Evolutionary conservation across 2,113 vertebrate genomes (phyloP).

Genomic region (Danio rerio): DNA sequence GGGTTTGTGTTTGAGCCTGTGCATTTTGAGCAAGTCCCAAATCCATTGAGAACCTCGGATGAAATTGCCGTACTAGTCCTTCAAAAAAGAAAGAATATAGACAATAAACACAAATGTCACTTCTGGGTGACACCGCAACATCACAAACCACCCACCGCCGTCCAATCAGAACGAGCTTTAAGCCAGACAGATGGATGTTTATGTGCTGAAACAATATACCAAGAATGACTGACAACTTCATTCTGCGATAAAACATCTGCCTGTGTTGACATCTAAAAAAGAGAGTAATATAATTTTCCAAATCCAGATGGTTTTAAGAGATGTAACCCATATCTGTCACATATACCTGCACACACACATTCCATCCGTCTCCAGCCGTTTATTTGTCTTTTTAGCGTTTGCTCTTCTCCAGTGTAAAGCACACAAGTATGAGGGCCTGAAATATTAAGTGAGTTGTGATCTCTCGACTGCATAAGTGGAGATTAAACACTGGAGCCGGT

Average conservation of each 20-base stretch:
- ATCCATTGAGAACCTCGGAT: conserved; percentile 50
- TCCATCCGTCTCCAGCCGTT: neutral
- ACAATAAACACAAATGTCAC: conserved; percentile 48
- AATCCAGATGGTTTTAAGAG: conserved; percentile 59
- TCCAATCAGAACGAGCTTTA: conserved; percentile 50
- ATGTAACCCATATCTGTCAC: conserved; percentile 25
- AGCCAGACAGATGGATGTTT: conserved; percentile 60
- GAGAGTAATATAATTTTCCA: conserved; percentile 58
- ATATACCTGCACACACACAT: neutral
- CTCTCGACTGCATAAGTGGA: conserved; percentile 62
- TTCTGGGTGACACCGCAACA: conserved; percentile 59
- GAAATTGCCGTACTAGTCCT: conserved; percentile 54
- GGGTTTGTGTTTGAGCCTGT: conserved; percentile 21
- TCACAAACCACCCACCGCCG: conserved; percentile 47
- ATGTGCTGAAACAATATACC: conserved; percentile 54
- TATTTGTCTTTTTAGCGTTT: conserved; percentile 35
- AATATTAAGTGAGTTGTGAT: conserved; percentile 68
- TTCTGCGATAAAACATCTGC: conserved; percentile 25
- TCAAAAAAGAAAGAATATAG: conserved; percentile 59
- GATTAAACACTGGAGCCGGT: conserved; percentile 59
- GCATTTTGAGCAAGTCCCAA: conserved; percentile 39
- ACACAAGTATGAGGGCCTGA: conserved; percentile 49
- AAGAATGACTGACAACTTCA: conserved; percentile 46
- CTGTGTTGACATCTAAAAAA: conserved; percentile 48
- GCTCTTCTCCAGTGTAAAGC: conserved; percentile 40